Conservation (phyloP, 2,888 invertebrate genomes). For the Silvanus unidentatus region DNA sequence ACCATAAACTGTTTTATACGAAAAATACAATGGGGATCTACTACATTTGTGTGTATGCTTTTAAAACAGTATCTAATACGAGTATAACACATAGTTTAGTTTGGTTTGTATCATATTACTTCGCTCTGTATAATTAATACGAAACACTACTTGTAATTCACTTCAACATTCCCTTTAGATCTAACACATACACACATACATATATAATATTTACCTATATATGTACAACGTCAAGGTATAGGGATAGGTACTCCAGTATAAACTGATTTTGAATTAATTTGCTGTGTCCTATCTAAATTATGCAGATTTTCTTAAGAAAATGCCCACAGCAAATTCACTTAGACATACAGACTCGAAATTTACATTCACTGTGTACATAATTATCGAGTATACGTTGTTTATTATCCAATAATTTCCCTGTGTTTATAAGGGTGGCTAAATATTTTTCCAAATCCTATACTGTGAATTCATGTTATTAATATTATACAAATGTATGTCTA, state of each 20-base stretch:
- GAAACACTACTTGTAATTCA: slow-evolving; percentile 23
- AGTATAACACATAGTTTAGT: too few relatives aligned
- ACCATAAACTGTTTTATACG: too few relatives aligned
- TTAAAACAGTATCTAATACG: too few relatives aligned
- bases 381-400: neutral
- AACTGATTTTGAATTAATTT: slow-evolving; percentile 27
- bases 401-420: neutral
- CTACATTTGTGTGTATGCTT: too few relatives aligned
- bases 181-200: slow-evolving; percentile 6
- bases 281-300: slow-evolving; percentile 15
- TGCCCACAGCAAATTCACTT: slow-evolving; percentile 8
- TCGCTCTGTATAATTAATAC: slow-evolving; percentile 1
- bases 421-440: neutral
- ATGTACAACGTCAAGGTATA: too few relatives aligned
- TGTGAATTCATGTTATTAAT: too few relatives aligned
- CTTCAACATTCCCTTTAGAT: slow-evolving; percentile 28
- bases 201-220: too few relatives aligned
- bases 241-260: slow-evolving; percentile 23
- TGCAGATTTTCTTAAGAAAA: slow-evolving; percentile 11
- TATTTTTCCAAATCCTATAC: too few relatives aligned
- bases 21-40: too few relatives aligned
- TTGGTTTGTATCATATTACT: too few relatives aligned
- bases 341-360: slow-evolving; percentile 7
- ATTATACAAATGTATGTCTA: too few relatives aligned
- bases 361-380: neutral